phyloP scores from a whole-genome alignment of 2,888 invertebrate genomes.

The Branchipolynoe longqiensis region DNA sequence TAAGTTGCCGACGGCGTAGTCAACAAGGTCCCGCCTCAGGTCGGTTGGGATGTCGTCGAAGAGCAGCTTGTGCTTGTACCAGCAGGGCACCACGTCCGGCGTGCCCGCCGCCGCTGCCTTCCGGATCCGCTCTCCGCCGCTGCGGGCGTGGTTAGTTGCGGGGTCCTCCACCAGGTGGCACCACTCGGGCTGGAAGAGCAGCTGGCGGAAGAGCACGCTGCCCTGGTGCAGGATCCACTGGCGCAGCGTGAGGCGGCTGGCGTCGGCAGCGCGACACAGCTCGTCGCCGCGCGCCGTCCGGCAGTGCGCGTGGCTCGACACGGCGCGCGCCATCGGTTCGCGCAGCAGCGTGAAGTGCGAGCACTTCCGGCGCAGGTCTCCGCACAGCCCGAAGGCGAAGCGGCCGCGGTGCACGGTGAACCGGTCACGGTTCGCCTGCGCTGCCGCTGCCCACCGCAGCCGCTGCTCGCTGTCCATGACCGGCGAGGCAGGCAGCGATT shows the following conservation, averaged over 20 bases:
- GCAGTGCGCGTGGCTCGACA: constrained; percentile 66
- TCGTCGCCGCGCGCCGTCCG: constrained; percentile 64
- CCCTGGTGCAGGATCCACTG: constrained; percentile 62
- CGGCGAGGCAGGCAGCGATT: constrained; percentile 26
- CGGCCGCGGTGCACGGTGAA: constrained; percentile 50
- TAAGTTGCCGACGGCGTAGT: constrained; percentile 64
- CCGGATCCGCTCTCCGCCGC: neutral
- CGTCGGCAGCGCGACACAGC: constrained; percentile 61
- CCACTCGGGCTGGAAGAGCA: constrained; percentile 61
- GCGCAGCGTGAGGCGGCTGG: constrained; percentile 49
- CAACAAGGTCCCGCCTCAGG: constrained; percentile 50
- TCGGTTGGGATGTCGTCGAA: constrained; percentile 54
- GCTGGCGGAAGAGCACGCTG: constrained; percentile 65
- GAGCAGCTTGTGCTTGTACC: constrained; percentile 63
- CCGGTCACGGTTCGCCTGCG: constrained; percentile 12
- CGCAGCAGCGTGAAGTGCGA: constrained; percentile 62
- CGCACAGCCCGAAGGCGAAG: constrained; percentile 50
- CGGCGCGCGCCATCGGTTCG: constrained; percentile 65
- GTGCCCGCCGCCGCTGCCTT: constrained; percentile 40
- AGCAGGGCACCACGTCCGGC: constrained; percentile 63
- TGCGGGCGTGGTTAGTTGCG: constrained; percentile 19
- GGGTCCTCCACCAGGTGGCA: constrained; percentile 62
- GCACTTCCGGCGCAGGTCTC: constrained; percentile 20
- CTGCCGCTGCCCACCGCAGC: neutral
- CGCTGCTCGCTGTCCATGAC: constrained; percentile 51